phyloP scores from a whole-genome alignment of 2,888 invertebrate species.

The Alentia gelatinosa region DNA sequence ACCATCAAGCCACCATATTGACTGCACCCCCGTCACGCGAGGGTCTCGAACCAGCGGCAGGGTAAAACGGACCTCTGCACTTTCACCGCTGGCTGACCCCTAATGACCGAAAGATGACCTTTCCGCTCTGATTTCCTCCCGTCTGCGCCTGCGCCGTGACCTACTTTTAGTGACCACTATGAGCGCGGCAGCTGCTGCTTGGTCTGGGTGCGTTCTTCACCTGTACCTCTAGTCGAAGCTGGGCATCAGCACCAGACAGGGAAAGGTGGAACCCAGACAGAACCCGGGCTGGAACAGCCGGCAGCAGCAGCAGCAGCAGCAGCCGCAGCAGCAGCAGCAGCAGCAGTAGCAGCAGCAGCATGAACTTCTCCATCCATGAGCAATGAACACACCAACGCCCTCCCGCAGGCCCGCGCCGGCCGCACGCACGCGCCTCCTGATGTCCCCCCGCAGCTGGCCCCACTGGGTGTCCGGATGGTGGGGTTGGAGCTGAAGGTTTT shows the following conservation, averaged over 20 bases:
- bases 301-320: no score
- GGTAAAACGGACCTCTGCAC: not conserved
- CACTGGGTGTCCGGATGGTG: not conserved
- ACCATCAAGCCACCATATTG: not conserved
- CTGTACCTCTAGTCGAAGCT: not conserved
- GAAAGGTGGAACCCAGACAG: not conserved
- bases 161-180: conserved; percentile 11
- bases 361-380: not conserved
- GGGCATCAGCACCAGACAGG: not conserved
- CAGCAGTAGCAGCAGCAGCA: not conserved
- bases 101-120: conserved; percentile 41
- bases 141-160: conserved; percentile 31
- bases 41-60: not conserved
- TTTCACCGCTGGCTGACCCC: conserved; percentile 44
- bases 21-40: not conserved
- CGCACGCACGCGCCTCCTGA: not conserved
- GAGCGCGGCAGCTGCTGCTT: not conserved
- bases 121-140: conserved; percentile 41
- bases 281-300: not conserved
- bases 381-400: not conserved
- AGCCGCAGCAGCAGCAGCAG: no score
- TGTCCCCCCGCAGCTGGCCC: not conserved
- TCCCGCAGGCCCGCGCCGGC: not conserved
- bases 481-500: not conserved
- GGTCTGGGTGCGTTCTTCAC: not conserved